phyloP scores from a whole-genome alignment of 2,797 vertebrate genomes.

The Alosa sapidissima region DNA sequence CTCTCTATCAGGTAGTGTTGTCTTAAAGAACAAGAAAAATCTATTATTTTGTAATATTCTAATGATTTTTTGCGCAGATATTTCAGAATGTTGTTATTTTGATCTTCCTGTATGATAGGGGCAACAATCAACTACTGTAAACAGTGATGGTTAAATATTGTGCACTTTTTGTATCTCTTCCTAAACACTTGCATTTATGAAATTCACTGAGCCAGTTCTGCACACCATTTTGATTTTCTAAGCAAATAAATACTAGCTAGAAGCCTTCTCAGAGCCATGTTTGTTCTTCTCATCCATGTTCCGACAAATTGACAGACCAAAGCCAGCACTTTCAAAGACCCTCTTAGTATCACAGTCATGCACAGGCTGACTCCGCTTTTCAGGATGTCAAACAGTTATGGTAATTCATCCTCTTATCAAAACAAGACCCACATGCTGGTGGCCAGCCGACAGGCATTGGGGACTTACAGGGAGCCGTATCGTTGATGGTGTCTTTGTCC shows the following conservation, averaged over 20 bases:
- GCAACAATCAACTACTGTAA: slow-evolving; percentile 47
- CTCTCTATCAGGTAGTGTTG: slow-evolving; percentile 72
- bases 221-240: slow-evolving; percentile 75
- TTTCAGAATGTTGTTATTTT: slow-evolving; percentile 70
- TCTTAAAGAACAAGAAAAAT: slow-evolving; percentile 53
- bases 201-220: slow-evolving; percentile 72
- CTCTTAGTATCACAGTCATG: neutral
- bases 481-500: neutral
- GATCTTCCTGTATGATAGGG: slow-evolving; percentile 65
- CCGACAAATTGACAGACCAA: neutral
- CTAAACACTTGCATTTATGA: slow-evolving; percentile 73
- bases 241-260: slow-evolving; percentile 69
- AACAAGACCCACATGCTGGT: neutral
- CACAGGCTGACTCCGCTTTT: neutral
- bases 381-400: slow-evolving; percentile 16
- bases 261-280: slow-evolving; percentile 35
- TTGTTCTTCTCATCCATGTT: neutral
- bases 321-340: neutral
- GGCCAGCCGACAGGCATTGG: neutral
- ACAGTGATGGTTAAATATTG: slow-evolving; percentile 75
- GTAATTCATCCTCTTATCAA: neutral
- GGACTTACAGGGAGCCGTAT: neutral
- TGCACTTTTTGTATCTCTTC: slow-evolving; percentile 76
- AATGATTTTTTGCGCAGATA: slow-evolving; percentile 59
- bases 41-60: slow-evolving; percentile 55